These are phyloP conservation scores for Mythimna albipuncta DNA, from an alignment of 2,888 invertebrate species.

Conservation along the genomic window DNA sequence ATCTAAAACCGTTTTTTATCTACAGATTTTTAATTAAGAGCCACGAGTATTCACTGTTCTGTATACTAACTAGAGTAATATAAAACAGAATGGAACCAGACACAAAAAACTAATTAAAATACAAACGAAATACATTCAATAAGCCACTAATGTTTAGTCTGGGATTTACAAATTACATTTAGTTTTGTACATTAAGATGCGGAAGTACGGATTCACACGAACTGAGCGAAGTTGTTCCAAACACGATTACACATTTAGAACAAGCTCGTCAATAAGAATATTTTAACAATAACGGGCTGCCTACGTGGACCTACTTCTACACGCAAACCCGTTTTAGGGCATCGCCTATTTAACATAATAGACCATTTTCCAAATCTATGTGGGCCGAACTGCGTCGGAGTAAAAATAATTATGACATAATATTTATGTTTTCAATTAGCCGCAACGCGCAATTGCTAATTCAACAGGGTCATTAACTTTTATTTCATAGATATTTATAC, in stretches of 20 bases:
- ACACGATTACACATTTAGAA: constrained; percentile 11
- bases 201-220: constrained; percentile 21
- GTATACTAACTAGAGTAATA: constrained; percentile 15
- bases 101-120: constrained; percentile 14
- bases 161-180: constrained; percentile 14
- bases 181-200: constrained; percentile 29
- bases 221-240: constrained; percentile 14
- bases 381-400: background rate
- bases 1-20: constrained; percentile 21
- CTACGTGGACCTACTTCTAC: constrained; percentile 25
- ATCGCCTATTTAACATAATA: constrained; percentile 15
- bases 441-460: constrained; percentile 5
- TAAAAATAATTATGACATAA: constrained; percentile 25
- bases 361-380: constrained; percentile 10
- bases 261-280: constrained; percentile 23
- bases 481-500: constrained; percentile 22
- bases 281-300: constrained; percentile 27
- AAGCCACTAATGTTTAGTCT: constrained; percentile 7
- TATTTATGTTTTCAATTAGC: constrained; percentile 7
- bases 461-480: constrained; percentile 31
- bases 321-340: constrained; percentile 10
- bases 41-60: constrained; percentile 35
- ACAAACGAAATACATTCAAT: constrained; percentile 29
- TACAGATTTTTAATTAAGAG: constrained; percentile 32
- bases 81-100: constrained; percentile 22